Evolutionary conservation across 2,888 invertebrate species (phyloP).

Genomic region (Didymodactylos carnosus): DNA sequence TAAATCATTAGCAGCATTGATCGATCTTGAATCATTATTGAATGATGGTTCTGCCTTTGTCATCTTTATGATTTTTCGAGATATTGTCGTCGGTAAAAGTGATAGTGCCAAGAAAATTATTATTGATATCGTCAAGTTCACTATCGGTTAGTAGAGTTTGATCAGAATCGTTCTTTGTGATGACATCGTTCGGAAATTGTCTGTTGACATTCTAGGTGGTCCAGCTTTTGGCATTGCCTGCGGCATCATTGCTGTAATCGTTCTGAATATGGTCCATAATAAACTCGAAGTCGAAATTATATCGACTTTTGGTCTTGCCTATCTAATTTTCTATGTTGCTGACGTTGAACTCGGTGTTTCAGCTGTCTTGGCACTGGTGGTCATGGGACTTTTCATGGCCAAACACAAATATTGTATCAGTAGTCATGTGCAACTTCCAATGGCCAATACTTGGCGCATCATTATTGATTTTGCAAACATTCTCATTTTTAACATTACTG

Average conservation of each 20-base stretch:
- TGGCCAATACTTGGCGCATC: not conserved
- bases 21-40: conserved; percentile 36
- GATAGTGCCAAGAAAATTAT: conserved; percentile 17
- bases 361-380: not conserved
- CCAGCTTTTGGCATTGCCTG: not conserved
- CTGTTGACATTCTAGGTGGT: not conserved
- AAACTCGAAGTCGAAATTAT: not conserved
- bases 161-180: not conserved
- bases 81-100: not conserved
- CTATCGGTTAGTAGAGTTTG: not conserved
- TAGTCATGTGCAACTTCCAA: not conserved
- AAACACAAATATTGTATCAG: not conserved
- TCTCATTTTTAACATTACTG: not conserved
- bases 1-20: conserved; percentile 29
- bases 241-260: not conserved
- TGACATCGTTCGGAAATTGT: not conserved
- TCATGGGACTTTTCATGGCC: not conserved
- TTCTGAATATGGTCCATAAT: not conserved
- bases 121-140: not conserved
- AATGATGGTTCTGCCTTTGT: not conserved
- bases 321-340: not conserved
- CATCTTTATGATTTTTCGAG: conserved; percentile 16
- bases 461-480: not conserved
- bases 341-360: not conserved
- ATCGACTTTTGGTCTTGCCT: not conserved